Percentiles rank a stretch among this genome's conserved stretches.
Conservation (phyloP, 2,113 vertebrate species). For the Passer montanus region DNA sequence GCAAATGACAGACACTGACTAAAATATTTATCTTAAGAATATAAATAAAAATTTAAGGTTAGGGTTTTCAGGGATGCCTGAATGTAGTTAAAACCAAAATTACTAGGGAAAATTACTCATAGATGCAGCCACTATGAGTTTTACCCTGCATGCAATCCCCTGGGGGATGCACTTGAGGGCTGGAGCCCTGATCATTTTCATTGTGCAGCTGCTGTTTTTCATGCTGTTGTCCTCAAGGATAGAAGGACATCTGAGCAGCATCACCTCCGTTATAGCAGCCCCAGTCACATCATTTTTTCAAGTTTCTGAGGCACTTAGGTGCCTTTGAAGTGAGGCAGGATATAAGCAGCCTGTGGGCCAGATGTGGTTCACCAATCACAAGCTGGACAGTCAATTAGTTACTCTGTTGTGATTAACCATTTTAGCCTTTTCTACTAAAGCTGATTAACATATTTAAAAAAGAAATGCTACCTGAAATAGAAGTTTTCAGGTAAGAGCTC, state of each 20-base stretch:
- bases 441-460: not conserved
- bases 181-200: not conserved
- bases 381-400: not conserved
- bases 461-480: not conserved
- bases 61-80: not conserved
- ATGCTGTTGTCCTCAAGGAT: not conserved
- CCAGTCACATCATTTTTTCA: not conserved
- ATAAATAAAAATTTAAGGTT: not conserved
- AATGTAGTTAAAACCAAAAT: not conserved
- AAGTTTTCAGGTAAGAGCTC: not conserved
- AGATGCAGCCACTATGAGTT: not conserved
- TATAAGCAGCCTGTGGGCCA: not conserved
- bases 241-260: not conserved
- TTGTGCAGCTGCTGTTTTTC: not conserved
- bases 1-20: not conserved
- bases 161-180: not conserved
- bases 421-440: not conserved
- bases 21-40: not conserved
- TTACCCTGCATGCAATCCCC: fast-evolving
- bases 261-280: not conserved
- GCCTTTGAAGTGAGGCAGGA: not conserved
- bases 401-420: not conserved
- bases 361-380: not conserved
- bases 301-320: not conserved
- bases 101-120: not conserved